Conservation (phyloP, 2,888 invertebrate species). For the Diarsia brunnea region DNA sequence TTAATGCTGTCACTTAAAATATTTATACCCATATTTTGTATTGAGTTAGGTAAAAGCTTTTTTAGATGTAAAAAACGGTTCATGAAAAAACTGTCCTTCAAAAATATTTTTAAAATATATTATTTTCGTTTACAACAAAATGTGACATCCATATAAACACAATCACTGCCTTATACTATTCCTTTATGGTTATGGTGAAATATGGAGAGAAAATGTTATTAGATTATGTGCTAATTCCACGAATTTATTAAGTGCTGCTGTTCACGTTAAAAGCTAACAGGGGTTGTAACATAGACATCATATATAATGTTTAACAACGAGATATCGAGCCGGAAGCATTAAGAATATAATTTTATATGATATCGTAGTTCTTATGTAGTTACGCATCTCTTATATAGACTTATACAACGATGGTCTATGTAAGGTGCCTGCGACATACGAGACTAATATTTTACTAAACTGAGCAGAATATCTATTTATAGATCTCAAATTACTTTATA, state of each 20-base stretch:
- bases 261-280: slow-evolving; percentile 7
- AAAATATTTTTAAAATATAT: not conserved
- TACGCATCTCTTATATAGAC: slow-evolving; percentile 29
- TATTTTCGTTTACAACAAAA: slow-evolving; percentile 2
- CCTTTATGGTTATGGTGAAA: not conserved
- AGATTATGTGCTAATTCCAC: slow-evolving; percentile 27
- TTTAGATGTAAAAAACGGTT: slow-evolving; percentile 9
- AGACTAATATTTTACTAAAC: slow-evolving; percentile 12
- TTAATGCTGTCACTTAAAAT: slow-evolving; percentile 19
- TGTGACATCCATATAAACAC: slow-evolving; percentile 9
- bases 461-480: slow-evolving; percentile 9
- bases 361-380: slow-evolving; percentile 13
- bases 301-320: slow-evolving; percentile 37
- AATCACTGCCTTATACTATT: slow-evolving; percentile 34
- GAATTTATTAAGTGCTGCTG: slow-evolving; percentile 35
- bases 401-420: slow-evolving; percentile 38
- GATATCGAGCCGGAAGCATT: slow-evolving; percentile 15
- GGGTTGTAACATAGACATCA: slow-evolving; percentile 14
- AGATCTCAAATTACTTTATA: slow-evolving; percentile 26
- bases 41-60: slow-evolving; percentile 11
- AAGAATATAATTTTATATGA: slow-evolving; percentile 18
- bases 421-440: slow-evolving; percentile 20
- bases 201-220: not conserved
- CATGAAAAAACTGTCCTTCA: not conserved
- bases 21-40: slow-evolving; percentile 20